Evolutionary conservation across 2,888 invertebrate species (phyloP), one percentile per base, ranked within the genome.

Genomic region (Amblyjoppa fuscipennis): DNA sequence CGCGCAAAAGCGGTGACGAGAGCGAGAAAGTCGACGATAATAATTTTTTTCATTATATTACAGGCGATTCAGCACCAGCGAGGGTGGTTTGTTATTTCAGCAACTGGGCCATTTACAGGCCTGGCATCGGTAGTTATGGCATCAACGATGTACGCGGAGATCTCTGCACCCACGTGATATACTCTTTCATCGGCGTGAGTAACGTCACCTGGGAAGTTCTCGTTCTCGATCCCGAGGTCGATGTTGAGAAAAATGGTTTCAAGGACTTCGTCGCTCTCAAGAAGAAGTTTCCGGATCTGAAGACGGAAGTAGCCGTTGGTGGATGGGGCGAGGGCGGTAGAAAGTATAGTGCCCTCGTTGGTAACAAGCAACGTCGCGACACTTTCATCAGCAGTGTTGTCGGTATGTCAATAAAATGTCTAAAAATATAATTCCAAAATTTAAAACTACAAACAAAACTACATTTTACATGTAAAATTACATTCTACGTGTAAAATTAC

Each of bases 271-370:
- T 97, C 0, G 95, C 95, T 16, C 94, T 98, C 25, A 96, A 96
- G 83, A 94, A 95, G 41, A 96, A 95, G 51, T 96, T 97, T 93
- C 98, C 98, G 0, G 93, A 96, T 41, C 95, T 98, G 7, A 98
- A 98, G 94, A 96, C 97, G 64, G 96, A 96, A 94, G 95, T 98
- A 0, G 98, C 98, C 0, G 97, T 98, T 0, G 98, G 98, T 0
- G 98, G 98, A 0, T 98, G 98, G 98, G 98, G 97, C 0, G 98
- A 98, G 92, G 98, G 98, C 16, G 98, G 98, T 28, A 95, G 96
- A 88, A 98, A 98, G 93, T 98, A 98, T 94, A 98, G 98, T 0
- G 95, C 96, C 73, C 96, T 98, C 96, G 98, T 97, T 0, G 95
- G 96, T 0, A 95, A 96, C 68, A 96, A 97, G 90, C 95, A 95